These are phyloP conservation scores for Henricia sp. DNA, from an alignment of 53 echinoderm and acorn worm genomes.

Conservation along the genomic window DNA sequence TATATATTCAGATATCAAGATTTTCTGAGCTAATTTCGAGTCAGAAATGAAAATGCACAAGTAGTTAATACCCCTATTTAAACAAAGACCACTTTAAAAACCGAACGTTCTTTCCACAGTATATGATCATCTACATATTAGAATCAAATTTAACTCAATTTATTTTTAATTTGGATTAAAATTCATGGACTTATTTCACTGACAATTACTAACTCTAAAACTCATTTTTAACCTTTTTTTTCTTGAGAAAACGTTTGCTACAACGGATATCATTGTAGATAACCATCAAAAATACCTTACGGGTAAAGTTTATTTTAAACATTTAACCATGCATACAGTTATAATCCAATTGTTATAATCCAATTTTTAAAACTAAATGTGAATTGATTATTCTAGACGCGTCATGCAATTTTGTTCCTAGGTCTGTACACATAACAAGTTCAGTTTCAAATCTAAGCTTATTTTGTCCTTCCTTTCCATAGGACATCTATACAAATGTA, in stretches of 20 bases:
- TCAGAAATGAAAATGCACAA: too few species aligned
- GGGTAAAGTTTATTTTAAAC: conserved; percentile 32
- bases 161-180: too few species aligned
- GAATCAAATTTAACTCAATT: too few species aligned
- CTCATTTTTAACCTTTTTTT: too few species aligned
- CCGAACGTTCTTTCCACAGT: too few species aligned
- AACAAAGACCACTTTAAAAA: too few species aligned
- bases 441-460: background rate
- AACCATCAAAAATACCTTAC: conserved; percentile 14
- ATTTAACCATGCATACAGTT: conserved; percentile 56
- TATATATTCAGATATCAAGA: too few species aligned
- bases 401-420: conserved; percentile 46
- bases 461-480: conserved; percentile 27
- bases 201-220: background rate
- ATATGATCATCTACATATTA: too few species aligned
- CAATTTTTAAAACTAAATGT: conserved; percentile 19
- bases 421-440: conserved; percentile 35
- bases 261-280: conserved; percentile 2
- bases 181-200: conserved; percentile 26
- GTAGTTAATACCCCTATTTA: too few species aligned
- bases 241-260: conserved; percentile 18
- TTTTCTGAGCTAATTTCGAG: too few species aligned
- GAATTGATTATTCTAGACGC: conserved; percentile 31
- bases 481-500: conserved; percentile 64
- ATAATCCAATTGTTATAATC: conserved; percentile 30